phyloP scores from a whole-genome alignment of 2,888 invertebrate species.

The Clusia tigrina region DNA sequence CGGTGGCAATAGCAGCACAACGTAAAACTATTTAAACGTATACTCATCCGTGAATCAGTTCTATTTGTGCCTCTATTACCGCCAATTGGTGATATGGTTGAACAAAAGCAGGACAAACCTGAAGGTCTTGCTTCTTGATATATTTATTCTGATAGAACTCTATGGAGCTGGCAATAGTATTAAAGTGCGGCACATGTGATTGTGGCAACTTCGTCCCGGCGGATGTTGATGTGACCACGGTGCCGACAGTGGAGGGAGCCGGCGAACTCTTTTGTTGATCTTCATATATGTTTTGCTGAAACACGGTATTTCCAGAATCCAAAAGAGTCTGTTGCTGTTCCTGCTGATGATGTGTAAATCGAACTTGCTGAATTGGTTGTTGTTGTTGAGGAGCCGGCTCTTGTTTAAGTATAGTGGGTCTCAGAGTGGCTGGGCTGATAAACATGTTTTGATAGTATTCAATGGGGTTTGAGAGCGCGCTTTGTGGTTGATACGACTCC shows the following conservation, averaged over 20 bases:
- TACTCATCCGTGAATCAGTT: too few species aligned
- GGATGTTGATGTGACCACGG: constrained; percentile 19
- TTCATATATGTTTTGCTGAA: constrained; percentile 60
- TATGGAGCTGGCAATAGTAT: constrained; percentile 59
- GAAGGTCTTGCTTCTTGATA: constrained; percentile 62
- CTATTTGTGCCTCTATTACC: too few species aligned
- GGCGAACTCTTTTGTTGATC: constrained; percentile 43
- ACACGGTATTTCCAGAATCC: constrained; percentile 56
- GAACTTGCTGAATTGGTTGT: constrained; percentile 31
- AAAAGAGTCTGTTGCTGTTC: constrained; percentile 42
- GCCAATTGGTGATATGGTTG: too few species aligned
- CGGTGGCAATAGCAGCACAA: too few species aligned
- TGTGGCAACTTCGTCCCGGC: constrained; percentile 49
- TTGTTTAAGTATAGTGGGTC: constrained; percentile 53
- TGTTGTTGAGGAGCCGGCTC: constrained; percentile 46
- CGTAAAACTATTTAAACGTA: too few species aligned
- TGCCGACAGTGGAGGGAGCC: constrained; percentile 3
- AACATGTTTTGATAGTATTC: constrained; percentile 64
- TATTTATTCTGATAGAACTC: constrained; percentile 64
- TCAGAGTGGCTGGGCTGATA: constrained; percentile 55
- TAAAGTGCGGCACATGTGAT: constrained; percentile 58
- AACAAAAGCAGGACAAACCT: constrained; percentile 58
- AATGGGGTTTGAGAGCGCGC: constrained; percentile 51
- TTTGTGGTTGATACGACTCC: constrained; percentile 50
- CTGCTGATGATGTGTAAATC: constrained; percentile 39